Conservation (phyloP, 2,888 invertebrate species). For the Listrodromus nycthemerus region DNA sequence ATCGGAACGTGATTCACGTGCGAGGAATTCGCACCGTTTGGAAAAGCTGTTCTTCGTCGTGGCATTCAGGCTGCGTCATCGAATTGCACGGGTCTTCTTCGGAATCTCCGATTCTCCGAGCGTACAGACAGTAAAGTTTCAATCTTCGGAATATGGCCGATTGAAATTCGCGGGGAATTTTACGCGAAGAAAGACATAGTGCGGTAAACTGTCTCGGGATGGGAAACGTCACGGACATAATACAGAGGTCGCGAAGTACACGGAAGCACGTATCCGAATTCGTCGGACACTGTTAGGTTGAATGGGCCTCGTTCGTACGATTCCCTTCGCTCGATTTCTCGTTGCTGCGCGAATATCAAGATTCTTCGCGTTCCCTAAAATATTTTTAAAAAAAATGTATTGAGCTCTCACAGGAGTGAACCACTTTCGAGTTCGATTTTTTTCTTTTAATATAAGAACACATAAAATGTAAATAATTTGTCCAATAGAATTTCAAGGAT, state of each 20-base stretch:
- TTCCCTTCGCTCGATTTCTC: background rate
- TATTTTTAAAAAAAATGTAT: background rate
- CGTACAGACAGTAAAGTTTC: conserved; percentile 54
- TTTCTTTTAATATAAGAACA: background rate
- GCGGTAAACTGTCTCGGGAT: background rate
- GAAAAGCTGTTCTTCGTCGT: background rate
- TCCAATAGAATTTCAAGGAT: no score
- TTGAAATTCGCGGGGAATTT: conserved; percentile 38
- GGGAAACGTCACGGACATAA: background rate
- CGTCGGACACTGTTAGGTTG: background rate
- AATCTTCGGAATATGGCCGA: conserved; percentile 32
- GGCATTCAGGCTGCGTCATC: conserved; percentile 19
- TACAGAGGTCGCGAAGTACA: background rate
- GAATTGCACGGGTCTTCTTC: conserved; percentile 25
- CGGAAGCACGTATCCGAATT: background rate
- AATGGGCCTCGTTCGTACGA: background rate
- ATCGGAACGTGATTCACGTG: background rate
- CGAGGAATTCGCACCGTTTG: background rate
- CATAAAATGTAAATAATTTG: no score
- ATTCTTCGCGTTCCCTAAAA: background rate
- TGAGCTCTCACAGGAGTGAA: background rate
- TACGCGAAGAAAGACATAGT: conserved; percentile 5
- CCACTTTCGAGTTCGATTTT: background rate
- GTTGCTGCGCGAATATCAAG: background rate
- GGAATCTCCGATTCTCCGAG: conserved; percentile 42